Conservation (phyloP, 2,888 invertebrate species). For the Trichopoda pennipes region DNA sequence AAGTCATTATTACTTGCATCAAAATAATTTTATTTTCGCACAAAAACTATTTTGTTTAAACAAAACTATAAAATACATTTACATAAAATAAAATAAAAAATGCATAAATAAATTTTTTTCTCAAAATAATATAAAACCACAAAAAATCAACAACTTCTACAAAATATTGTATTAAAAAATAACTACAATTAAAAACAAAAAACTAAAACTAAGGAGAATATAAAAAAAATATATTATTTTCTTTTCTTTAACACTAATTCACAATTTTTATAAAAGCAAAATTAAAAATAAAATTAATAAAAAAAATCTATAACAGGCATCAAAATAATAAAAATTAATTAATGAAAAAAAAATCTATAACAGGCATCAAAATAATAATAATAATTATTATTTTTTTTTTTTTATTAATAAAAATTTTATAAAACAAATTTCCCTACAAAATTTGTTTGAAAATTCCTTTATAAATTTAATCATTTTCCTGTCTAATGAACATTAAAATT, state of each 20-base stretch:
- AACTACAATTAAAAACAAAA: neutral
- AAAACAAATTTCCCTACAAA: too few species aligned
- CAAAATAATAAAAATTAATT: constrained; percentile 17
- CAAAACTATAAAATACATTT: constrained; percentile 30
- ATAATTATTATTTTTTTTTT: too few species aligned
- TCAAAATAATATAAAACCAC: constrained; percentile 42
- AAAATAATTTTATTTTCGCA: constrained; percentile 53
- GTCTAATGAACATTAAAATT: constrained; percentile 6
- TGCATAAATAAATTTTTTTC: constrained; percentile 56
- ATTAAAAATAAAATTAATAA: constrained; percentile 16
- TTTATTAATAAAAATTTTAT: too few species aligned
- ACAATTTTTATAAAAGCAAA: constrained; percentile 61
- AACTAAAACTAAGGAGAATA: constrained; percentile 23
- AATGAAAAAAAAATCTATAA: neutral
- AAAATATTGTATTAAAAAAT: constrained; percentile 36
- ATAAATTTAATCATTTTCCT: too few species aligned
- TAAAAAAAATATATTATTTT: constrained; percentile 26
- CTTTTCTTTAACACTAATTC: constrained; percentile 39
- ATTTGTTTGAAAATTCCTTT: too few species aligned
- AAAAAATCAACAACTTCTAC: constrained; percentile 33
- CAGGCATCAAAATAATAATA: too few species aligned
- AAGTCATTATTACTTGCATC: constrained; percentile 43
- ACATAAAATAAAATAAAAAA: constrained; percentile 14
- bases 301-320: neutral
- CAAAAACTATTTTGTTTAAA: constrained; percentile 26